Evolutionary conservation across 2,888 invertebrate species (phyloP).

Genomic region (Drosophila bunnanda): DNA sequence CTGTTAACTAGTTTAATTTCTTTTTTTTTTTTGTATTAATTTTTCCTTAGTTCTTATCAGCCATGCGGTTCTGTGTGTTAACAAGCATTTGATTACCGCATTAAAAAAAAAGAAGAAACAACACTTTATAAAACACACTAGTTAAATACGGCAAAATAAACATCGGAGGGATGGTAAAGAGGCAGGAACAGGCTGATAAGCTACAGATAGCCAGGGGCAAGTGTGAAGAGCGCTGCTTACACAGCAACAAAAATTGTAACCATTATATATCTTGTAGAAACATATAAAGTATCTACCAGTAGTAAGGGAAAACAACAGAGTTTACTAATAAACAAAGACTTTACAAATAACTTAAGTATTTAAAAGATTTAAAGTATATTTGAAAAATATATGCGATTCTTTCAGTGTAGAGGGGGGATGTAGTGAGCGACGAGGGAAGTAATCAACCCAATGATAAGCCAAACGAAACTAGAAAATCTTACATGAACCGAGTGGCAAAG

Average conservation of each 20-base stretch:
- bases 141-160: slow-evolving; percentile 53
- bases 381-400: neutral
- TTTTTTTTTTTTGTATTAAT: neutral
- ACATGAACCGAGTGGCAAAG: slow-evolving; percentile 47
- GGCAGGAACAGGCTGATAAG: slow-evolving; percentile 22
- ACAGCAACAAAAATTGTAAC: slow-evolving; percentile 5
- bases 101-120: slow-evolving; percentile 52
- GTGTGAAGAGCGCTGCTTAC: slow-evolving; percentile 34
- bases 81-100: slow-evolving; percentile 75
- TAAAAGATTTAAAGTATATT: neutral
- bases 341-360: neutral
- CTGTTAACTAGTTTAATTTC: neutral
- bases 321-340: neutral
- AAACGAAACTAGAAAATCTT: slow-evolving; percentile 55
- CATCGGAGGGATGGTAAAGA: neutral
- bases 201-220: slow-evolving; percentile 15
- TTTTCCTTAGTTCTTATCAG: slow-evolving; percentile 32
- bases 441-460: slow-evolving; percentile 34
- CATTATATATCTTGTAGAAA: neutral
- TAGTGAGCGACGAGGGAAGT: slow-evolving; percentile 22
- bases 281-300: neutral
- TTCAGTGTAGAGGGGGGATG: neutral
- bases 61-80: slow-evolving; percentile 53
- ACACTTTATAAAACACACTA: slow-evolving; percentile 48
- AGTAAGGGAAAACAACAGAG: no score